Base-by-base conservation (phyloP, 1,140 invertebrate species). In the Drosophila bipectinata region DNA sequence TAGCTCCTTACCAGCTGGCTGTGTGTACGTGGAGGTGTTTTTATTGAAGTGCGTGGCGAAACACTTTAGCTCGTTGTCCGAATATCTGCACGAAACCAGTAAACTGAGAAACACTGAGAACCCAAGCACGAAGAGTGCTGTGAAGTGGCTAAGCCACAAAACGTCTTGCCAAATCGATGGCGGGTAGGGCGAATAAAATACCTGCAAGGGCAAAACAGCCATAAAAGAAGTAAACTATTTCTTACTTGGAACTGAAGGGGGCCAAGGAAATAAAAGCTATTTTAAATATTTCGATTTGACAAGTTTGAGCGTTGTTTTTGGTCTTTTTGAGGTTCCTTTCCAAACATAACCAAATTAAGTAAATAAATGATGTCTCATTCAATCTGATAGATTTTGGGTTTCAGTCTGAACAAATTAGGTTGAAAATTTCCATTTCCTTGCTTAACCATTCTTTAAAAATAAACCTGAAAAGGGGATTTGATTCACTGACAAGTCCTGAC, bases 1-100 rank as follows among this genome's bases (percentile, higher is more conserved):
- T 73, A 71, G 49, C 71, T 49, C 48, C 55, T 59, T 61, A 47
- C 32, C 45, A 41, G 32, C 44, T 47, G 51, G 45, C 10, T 10
- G 39, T 80, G 61, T 68, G 75, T 82, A 72, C 67, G 82, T 82
- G 82, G 57, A 77, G 75, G 80, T 88, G 83, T 82, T 87, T 87
- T 82, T 87, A 88, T 88, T 87, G 83, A 75, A 87, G 83, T 88
- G 83, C 83, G 76, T 88, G 79, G 83, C 64, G 64, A 83, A 88
- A 88, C 79, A 88, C 83, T 88, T 88, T 73, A 88, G 76, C 83
- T 83, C 74, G 75, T 71, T 71, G 71, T 60, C 66, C 73, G 75
- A 83, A 76, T 72, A 55, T 67, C 67, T 49, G 60, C 67, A 69
- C 84, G 62, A 62, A 67, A 53, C 61, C 58, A 53, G 52, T 57